Conservation (phyloP, 2,888 invertebrate genomes). For the Alcis repandata region DNA sequence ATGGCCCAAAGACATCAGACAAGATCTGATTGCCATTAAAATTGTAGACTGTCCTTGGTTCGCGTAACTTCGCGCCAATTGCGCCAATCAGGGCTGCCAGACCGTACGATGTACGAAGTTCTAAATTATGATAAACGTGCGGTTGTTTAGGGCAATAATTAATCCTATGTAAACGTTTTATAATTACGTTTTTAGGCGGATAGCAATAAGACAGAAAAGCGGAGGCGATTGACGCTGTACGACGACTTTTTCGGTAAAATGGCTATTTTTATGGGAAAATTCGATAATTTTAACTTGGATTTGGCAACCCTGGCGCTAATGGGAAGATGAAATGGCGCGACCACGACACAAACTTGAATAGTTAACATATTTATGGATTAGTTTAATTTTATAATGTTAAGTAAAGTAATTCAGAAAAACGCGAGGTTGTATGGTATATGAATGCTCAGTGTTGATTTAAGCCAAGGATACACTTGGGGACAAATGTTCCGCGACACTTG, state of each 20-base stretch:
- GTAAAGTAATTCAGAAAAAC: conserved; percentile 52
- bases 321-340: conserved; percentile 41
- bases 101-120: too few relatives aligned
- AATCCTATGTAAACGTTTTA: too few relatives aligned
- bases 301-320: background rate
- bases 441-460: conserved; percentile 53
- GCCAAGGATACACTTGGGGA: conserved; percentile 39
- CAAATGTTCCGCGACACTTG: too few relatives aligned
- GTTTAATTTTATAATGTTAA: conserved; percentile 55
- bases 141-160: too few relatives aligned
- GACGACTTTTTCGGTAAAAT: too few relatives aligned
- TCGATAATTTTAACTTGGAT: too few relatives aligned
- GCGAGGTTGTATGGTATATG: conserved; percentile 57
- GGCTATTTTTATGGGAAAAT: too few relatives aligned
- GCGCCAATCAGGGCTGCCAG: too few relatives aligned
- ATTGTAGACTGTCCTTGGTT: conserved; percentile 5
- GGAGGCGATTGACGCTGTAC: too few relatives aligned
- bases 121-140: too few relatives aligned
- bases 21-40: conserved; percentile 4
- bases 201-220: too few relatives aligned
- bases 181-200: too few relatives aligned
- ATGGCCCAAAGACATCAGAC: background rate
- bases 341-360: conserved; percentile 75
- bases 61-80: background rate
- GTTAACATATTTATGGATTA: conserved; percentile 65